Percentiles rank a stretch among this genome's conserved stretches.
phyloP scores from a whole-genome alignment of 2,113 vertebrate species.

The Ovis aries region ARS-UI_Ramb_v3.0 NC_056059.1:42975501-42976000 shows the following conservation, averaged over 20 bases:
- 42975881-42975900: neutral
- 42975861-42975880: neutral
- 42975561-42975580: neutral
- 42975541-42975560: neutral
- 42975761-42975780: neutral
- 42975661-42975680: neutral
- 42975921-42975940: neutral
- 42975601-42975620: neutral
- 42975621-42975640: neutral
- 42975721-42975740: neutral
- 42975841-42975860: neutral
- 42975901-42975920: neutral
- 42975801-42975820: neutral
- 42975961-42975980: neutral
- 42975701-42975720: neutral
- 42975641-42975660: neutral
- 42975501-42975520: neutral
- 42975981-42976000: neutral
- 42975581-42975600: neutral
- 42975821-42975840: neutral
- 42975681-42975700: neutral
- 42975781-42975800: neutral
- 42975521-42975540: neutral
- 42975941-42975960: neutral
- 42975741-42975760: neutral